Percentiles rank a stretch among this genome's conserved stretches.
phyloP scores from a whole-genome alignment of 2,888 invertebrate genomes.

The Lissocephala sabroskyi region DNA sequence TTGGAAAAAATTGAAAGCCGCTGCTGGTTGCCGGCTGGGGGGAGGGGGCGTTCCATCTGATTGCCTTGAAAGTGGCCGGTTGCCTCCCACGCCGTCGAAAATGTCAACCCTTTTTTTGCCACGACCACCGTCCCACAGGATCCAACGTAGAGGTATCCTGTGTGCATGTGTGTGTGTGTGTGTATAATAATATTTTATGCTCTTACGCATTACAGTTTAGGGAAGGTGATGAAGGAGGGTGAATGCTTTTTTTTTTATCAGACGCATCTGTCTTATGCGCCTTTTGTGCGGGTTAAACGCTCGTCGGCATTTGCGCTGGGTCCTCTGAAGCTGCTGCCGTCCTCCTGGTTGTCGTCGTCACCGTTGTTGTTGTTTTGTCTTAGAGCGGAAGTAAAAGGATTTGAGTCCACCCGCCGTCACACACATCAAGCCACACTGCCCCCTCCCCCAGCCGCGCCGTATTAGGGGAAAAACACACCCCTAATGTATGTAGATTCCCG shows the following conservation, averaged over 20 bases:
- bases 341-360: background rate
- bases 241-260: constrained; percentile 48
- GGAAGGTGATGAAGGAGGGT: constrained; percentile 19
- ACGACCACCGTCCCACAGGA: constrained; percentile 9
- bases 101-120: constrained; percentile 52
- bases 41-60: constrained; percentile 28
- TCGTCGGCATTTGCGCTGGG: background rate
- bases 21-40: constrained; percentile 15
- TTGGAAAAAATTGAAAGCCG: constrained; percentile 53
- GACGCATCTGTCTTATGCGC: constrained; percentile 44
- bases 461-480: constrained; percentile 1
- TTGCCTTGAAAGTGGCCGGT: constrained; percentile 48
- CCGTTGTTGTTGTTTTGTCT: constrained; percentile 16
- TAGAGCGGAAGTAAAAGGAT: constrained; percentile 58
- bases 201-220: constrained; percentile 30
- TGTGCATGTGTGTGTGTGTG: constrained; percentile 17
- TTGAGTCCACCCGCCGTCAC: constrained; percentile 36
- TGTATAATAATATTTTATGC: constrained; percentile 50
- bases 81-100: constrained; percentile 10
- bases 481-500: constrained; percentile 53
- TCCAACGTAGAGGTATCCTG: too few species aligned
- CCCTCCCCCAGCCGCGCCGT: background rate
- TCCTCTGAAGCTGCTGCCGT: too few species aligned
- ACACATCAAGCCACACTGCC: background rate
- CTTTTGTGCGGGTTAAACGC: constrained; percentile 4